These are phyloP conservation scores for Orchesella flavescens DNA, from an alignment of 2,888 invertebrate genomes.

Conservation along the genomic window DNA sequence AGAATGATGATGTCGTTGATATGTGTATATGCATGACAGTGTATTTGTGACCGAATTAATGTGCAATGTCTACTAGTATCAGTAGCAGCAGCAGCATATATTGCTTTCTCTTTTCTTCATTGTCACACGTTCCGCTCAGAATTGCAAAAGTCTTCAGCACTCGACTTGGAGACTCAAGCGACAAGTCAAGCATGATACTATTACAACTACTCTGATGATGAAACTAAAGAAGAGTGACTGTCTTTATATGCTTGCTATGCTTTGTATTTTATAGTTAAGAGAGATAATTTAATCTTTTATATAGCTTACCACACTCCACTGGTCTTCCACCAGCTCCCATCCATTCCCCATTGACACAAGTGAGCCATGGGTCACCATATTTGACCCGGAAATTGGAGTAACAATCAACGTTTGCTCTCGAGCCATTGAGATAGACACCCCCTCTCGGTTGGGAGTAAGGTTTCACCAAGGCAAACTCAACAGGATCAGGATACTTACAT, in stretches of 20 bases:
- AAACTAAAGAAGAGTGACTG: no score
- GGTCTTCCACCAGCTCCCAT: constrained; percentile 31
- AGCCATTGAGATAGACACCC: constrained; percentile 46
- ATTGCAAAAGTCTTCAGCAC: no score
- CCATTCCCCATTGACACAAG: constrained; percentile 60
- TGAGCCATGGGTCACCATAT: constrained; percentile 44
- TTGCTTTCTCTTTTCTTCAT: background rate
- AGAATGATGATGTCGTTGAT: constrained; percentile 43
- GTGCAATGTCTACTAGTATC: background rate
- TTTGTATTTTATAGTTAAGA: no score
- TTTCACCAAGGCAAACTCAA: constrained; percentile 53
- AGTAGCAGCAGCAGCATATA: background rate
- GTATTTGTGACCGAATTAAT: background rate
- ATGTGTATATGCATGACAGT: constrained; percentile 8
- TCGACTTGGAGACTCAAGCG: no score
- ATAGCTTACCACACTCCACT: constrained; percentile 54
- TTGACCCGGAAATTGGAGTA: constrained; percentile 59
- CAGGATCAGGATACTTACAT: constrained; percentile 48
- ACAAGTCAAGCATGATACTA: no score
- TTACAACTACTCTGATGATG: no score
- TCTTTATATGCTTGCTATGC: no score
- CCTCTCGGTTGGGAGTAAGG: constrained; percentile 41
- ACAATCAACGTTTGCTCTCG: constrained; percentile 53
- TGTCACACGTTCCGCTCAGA: no score
- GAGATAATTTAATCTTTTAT: background rate